phyloP scores from a whole-genome alignment of 2,888 invertebrate genomes.

The Sipha maydis region DNA sequence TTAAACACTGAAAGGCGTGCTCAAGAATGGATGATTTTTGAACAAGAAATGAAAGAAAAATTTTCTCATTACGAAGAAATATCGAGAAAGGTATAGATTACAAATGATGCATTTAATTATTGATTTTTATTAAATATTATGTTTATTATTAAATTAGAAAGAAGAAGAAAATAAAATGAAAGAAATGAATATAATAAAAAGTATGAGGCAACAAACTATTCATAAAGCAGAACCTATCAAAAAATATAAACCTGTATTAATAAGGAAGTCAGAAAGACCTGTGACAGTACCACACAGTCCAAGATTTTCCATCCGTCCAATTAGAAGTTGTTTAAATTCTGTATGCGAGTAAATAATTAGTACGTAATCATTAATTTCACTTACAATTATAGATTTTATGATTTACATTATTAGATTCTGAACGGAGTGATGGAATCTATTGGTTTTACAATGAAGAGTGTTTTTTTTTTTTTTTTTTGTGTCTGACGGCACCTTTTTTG shows the following conservation, averaged over 20 bases:
- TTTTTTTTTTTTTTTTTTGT: too few species aligned
- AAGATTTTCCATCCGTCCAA: constrained; percentile 47
- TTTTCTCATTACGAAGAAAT: constrained; percentile 48
- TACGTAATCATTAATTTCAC: background rate
- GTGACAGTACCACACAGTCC: constrained; percentile 50
- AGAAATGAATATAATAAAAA: constrained; percentile 42
- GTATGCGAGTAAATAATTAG: constrained; percentile 24
- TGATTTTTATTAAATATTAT: background rate
- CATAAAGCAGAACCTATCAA: constrained; percentile 53
- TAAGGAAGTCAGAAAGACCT: constrained; percentile 48
- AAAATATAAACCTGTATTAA: constrained; percentile 52
- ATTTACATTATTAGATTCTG: too few species aligned
- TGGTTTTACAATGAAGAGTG: too few species aligned
- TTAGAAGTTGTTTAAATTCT: constrained; percentile 34
- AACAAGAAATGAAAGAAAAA: constrained; percentile 55
- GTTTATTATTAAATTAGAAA: constrained; percentile 23
- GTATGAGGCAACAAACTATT: constrained; percentile 43
- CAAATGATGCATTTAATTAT: background rate
- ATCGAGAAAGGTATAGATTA: background rate
- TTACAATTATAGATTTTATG: too few species aligned
- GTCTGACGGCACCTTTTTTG: too few species aligned
- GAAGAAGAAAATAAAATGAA: constrained; percentile 46
- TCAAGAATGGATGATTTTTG: constrained; percentile 55
- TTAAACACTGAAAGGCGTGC: constrained; percentile 54
- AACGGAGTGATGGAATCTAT: too few species aligned